phyloP scores from a whole-genome alignment of 2,797 vertebrate species.

The Percopsis omiscomaycus region DNA sequence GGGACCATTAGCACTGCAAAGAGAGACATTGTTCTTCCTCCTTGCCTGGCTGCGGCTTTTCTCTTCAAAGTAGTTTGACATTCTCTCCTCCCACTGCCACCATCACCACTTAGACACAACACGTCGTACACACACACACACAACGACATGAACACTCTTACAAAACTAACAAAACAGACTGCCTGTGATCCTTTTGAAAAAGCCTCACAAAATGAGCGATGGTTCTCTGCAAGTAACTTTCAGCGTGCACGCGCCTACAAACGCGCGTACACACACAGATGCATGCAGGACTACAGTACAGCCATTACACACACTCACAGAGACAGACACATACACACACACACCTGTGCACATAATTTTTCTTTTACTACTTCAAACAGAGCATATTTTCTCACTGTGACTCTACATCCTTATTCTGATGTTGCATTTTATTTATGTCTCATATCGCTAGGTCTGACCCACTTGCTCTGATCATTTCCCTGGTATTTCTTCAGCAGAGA shows the following conservation, averaged over 20 bases:
- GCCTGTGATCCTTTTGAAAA: slow-evolving; percentile 55
- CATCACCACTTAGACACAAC: slow-evolving; percentile 33
- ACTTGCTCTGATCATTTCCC: slow-evolving; percentile 64
- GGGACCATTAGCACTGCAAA: slow-evolving; percentile 27
- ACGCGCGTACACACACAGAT: slow-evolving; percentile 1
- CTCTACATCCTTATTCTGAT: slow-evolving; percentile 67
- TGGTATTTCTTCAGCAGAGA: slow-evolving; percentile 39
- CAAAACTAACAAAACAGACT: slow-evolving; percentile 55
- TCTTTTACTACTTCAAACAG: slow-evolving; percentile 39
- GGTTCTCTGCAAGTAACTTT: slow-evolving; percentile 33
- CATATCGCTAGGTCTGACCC: slow-evolving; percentile 57
- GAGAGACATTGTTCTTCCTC: slow-evolving; percentile 36
- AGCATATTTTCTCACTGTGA: slow-evolving; percentile 48
- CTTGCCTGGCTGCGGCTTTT: slow-evolving; percentile 40
- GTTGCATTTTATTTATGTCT: slow-evolving; percentile 61
- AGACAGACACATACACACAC: slow-evolving; percentile 6
- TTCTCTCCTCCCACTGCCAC: slow-evolving; percentile 15
- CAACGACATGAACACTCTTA: slow-evolving; percentile 22
- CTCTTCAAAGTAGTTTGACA: slow-evolving; percentile 47
- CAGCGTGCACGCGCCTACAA: slow-evolving; percentile 10
- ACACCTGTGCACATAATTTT: slow-evolving; percentile 12
- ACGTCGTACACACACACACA: slow-evolving; percentile 7
- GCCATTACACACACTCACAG: slow-evolving; percentile 1
- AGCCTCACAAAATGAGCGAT: slow-evolving; percentile 51
- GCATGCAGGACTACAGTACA: not conserved